These are phyloP conservation scores for Andricus grossulariae DNA, from an alignment of 1,140 invertebrate species.

Conservation along the genomic window DNA sequence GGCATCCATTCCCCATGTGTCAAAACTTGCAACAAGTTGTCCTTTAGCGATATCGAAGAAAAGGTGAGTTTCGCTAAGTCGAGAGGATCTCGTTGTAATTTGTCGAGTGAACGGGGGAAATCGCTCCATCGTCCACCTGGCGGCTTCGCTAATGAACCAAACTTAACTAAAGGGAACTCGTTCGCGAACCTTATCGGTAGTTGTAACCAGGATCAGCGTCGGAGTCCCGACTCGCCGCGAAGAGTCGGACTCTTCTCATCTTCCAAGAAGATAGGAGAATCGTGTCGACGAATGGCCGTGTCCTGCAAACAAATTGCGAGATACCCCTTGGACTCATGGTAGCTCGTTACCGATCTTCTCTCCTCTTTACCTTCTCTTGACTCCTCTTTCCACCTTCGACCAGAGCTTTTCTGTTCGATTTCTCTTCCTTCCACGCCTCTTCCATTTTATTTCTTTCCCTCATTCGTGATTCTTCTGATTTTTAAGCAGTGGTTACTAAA, in stretches of 20 bases:
- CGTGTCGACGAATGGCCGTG: conserved; percentile 73
- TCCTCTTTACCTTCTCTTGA: conserved; percentile 40
- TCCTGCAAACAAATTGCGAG: conserved; percentile 74
- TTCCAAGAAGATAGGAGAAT: conserved; percentile 70
- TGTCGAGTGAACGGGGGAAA: conserved; percentile 53
- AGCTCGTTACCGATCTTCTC: conserved; percentile 64
- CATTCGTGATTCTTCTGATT: conserved; percentile 2
- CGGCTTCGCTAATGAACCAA: conserved; percentile 63
- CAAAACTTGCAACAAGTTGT: conserved; percentile 6
- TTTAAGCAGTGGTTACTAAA: not conserved
- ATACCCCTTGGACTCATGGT: conserved; percentile 67
- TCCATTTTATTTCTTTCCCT: conserved; percentile 42
- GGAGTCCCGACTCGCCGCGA: conserved; percentile 6
- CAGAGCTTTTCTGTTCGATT: conserved; percentile 20
- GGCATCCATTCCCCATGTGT: not conserved
- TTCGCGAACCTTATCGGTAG: conserved; percentile 63
- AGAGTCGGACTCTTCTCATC: conserved; percentile 69
- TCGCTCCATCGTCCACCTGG: conserved; percentile 57
- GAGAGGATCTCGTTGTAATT: conserved; percentile 61
- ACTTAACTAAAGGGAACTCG: conserved; percentile 59
- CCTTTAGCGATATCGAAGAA: not conserved
- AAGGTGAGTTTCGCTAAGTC: not conserved
- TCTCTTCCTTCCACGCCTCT: conserved; percentile 34
- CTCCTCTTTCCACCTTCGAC: conserved; percentile 13
- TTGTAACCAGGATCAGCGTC: conserved; percentile 46